Conservation (phyloP, 2,113 vertebrate species). For the Hippocampus barbouri region DNA sequence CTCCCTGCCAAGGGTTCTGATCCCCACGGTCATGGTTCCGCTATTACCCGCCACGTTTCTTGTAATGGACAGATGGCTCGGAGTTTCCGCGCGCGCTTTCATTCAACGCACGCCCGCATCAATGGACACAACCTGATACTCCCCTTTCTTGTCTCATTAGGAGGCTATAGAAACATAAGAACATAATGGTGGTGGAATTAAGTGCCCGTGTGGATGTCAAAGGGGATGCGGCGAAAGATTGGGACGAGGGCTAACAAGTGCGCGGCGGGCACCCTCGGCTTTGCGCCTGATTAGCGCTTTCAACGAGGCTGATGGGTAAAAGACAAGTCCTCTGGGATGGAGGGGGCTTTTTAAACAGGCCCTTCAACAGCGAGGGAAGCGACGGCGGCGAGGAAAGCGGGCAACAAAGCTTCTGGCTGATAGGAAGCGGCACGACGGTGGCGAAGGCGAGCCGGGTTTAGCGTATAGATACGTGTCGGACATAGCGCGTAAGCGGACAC, state of each 20-base stretch:
- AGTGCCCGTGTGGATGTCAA: conserved; percentile 68
- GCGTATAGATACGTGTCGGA: conserved; percentile 28
- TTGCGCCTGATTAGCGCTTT: conserved; percentile 67
- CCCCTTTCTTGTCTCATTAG: conserved; percentile 73
- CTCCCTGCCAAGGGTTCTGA: conserved; percentile 58
- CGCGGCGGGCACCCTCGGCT: conserved; percentile 47
- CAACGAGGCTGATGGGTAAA: conserved; percentile 66
- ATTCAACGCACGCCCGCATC: conserved; percentile 62
- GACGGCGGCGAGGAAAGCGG: conserved; percentile 31
- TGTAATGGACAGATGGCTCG: conserved; percentile 68
- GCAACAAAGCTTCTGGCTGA: conserved; percentile 15
- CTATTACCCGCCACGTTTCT: conserved; percentile 64
- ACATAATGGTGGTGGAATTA: conserved; percentile 72
- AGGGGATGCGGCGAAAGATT: conserved; percentile 56
- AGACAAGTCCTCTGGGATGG: conserved; percentile 64
- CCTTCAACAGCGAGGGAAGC: conserved; percentile 62
- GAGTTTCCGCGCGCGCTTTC: conserved; percentile 57
- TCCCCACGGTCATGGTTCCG: conserved; percentile 70
- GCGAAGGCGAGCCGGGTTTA: conserved; percentile 29
- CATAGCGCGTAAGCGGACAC: background rate
- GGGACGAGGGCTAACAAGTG: conserved; percentile 66
- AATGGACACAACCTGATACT: conserved; percentile 69
- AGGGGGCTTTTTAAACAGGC: conserved; percentile 54
- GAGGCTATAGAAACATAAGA: conserved; percentile 72
- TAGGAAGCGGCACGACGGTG: conserved; percentile 17